phyloP scores from a whole-genome alignment of 2,797 vertebrate species.

The Muscicapa striata region DNA sequence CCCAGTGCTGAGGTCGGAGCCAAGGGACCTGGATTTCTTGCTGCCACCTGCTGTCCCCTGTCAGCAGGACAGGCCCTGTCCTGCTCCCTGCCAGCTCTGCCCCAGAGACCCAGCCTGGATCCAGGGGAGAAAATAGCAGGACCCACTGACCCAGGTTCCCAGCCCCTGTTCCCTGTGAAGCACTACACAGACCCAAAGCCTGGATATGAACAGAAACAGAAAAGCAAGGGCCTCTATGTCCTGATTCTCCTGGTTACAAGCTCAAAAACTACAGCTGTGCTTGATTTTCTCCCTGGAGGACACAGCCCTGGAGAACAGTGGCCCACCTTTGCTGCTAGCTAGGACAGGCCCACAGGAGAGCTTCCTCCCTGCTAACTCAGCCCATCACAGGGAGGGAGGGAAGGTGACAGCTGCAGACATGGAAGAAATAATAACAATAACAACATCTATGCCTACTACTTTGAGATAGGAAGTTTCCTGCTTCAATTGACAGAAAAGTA shows the following conservation, averaged over 20 bases:
- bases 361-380: neutral
- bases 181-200: neutral
- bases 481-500: neutral
- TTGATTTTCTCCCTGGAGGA: neutral
- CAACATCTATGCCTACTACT: neutral
- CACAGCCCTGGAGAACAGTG: neutral
- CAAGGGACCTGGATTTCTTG: neutral
- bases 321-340: neutral
- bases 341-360: neutral
- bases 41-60: slow-evolving; percentile 38
- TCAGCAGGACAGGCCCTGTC: neutral
- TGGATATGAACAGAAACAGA: neutral
- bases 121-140: neutral
- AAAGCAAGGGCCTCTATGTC: neutral
- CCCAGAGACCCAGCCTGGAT: neutral
- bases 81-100: neutral
- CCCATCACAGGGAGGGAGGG: neutral
- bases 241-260: neutral
- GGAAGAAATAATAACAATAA: neutral
- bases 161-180: neutral
- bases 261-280: neutral
- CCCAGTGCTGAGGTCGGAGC: fast-evolving
- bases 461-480: neutral
- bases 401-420: neutral
- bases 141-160: neutral